Base-by-base conservation (phyloP, 2,888 invertebrate species). In the Alitta virens region DNA sequence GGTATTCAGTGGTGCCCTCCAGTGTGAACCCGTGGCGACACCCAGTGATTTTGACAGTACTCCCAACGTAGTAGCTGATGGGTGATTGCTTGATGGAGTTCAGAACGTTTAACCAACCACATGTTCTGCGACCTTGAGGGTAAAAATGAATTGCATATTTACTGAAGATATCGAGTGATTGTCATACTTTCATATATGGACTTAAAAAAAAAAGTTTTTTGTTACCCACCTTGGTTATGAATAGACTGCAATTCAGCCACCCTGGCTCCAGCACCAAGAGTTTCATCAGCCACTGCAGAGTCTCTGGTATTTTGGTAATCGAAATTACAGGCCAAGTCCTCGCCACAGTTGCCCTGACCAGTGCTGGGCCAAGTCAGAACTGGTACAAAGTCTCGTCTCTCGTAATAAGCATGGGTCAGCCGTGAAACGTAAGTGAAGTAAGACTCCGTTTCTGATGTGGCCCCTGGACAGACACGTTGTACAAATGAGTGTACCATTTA, bases 21-120 rank as follows among this genome's bases (percentile, higher is more conserved):
- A 59, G 52, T 9, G 27, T 59, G 26, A 52, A 59, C 21, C 59
- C 59, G 9, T 50, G 24, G 1, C 51, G 24, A 24, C 59, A 59
- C n/a, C 52, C 59, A 12, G 26, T 50, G 18, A 59, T 52, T 23
- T 18, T 33, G 2, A 59, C 59, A 7, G 24, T 40, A 24, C 38
- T 40, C 5, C 59, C 59, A 21, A 49, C 50, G 16, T 26, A 33
- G 59, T 59, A 59, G 18, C 24, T 25, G 14, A 42, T 5, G 2
- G 59, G 42, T 38, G 14, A n/a, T 33, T 38, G 24, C 24, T 51
- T 59, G 40, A 59, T 33, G 33, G 40, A 27, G 26, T 38, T 24
- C 14, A 51, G 38, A 21, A 59, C 50, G 24, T 23, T 9, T 16
- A 59, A 12, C 51, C 52, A 59, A 23, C 59, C 59, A 40, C 59